phyloP scores from a whole-genome alignment of 1,140 invertebrate genomes.

The Xylocopa sonorina region DNA sequence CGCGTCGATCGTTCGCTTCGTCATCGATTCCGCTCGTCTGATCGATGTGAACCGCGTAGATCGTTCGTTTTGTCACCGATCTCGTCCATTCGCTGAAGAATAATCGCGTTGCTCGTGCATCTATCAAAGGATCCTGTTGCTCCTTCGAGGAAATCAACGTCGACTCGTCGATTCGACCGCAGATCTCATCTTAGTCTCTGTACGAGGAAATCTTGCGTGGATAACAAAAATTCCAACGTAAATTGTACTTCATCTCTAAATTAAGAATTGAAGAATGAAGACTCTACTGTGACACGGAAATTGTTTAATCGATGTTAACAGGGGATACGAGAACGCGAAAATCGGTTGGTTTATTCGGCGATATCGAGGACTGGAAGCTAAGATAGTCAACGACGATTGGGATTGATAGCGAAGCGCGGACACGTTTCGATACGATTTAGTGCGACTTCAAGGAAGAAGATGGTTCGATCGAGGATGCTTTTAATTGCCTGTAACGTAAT shows the following conservation, averaged over 20 bases:
- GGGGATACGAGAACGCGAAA: background rate
- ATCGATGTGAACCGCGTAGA: too few species aligned
- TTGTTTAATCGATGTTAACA: background rate
- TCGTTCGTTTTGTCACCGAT: background rate
- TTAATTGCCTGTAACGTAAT: background rate
- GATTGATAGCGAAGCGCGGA: too few species aligned
- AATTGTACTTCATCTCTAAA: background rate
- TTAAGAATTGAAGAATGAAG: background rate
- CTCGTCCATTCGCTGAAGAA: background rate
- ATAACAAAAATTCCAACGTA: too few species aligned
- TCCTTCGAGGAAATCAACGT: too few species aligned
- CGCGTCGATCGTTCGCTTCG: background rate
- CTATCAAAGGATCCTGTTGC: too few species aligned
- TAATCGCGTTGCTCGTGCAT: too few species aligned
- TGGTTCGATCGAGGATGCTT: background rate
- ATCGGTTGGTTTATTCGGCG: background rate
- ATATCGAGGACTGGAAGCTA: background rate
- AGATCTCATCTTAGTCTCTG: too few species aligned
- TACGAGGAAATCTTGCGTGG: too few species aligned
- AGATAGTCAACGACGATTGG: background rate
- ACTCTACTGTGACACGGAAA: background rate
- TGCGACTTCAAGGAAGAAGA: too few species aligned
- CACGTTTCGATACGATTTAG: background rate
- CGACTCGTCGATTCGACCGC: too few species aligned
- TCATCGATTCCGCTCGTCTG: too few species aligned